Base-by-base conservation (phyloP, 1,140 invertebrate genomes). In the Calephelis nemesis region DNA sequence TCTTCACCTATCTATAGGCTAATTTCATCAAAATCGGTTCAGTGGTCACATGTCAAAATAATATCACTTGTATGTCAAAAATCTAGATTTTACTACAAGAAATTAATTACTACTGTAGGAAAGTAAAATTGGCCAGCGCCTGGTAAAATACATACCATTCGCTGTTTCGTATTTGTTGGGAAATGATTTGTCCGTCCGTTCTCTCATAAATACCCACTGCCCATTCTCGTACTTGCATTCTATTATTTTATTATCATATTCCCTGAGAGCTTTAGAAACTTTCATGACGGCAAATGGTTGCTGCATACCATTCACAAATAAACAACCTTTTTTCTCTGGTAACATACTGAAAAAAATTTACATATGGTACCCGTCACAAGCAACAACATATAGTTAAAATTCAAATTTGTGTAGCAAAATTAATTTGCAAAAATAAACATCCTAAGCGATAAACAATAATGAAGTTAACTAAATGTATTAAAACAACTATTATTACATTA, bases 181-280 rank as follows among this genome's bases (percentile, higher is more conserved):
- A 91, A 96, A 98, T 1, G 97, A 98, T 92, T 99, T 99, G 88
- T 99, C 99, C 0, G 96, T 98, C 80, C 99, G 93, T 88, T 98
- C 97, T 63, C 98, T 94, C 97, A 99, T 98, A 83, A 98, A 99
- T 54, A 96, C 94, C 99, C 99, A 99, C 70, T 94, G 87, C 45
- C 93, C 92, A 58, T 95, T 93, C 47, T 96, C 94, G 76, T 92
- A 95, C 79, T 96, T 97, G 89, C 99, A 99, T 92, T 99, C 99
- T 49, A 99, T 96, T 60, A 99, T 99, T 92, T 99, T 99, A 74
- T 96, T 96, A 88, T 99, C 93, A 49, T 98, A 91, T 62, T 97
- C 93, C 73, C 95, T 95, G 0, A 99, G 79, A 0, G 94, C 93
- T 87, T 97, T 98, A 0, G 93, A 95, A 6, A 95, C 92, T 87